A percentile compares a stretch with the other conserved stretches of the same genome.
Evolutionary conservation across 2,113 vertebrate genomes (phyloP).

Genomic region (Nannobrachium achirus): DNA sequence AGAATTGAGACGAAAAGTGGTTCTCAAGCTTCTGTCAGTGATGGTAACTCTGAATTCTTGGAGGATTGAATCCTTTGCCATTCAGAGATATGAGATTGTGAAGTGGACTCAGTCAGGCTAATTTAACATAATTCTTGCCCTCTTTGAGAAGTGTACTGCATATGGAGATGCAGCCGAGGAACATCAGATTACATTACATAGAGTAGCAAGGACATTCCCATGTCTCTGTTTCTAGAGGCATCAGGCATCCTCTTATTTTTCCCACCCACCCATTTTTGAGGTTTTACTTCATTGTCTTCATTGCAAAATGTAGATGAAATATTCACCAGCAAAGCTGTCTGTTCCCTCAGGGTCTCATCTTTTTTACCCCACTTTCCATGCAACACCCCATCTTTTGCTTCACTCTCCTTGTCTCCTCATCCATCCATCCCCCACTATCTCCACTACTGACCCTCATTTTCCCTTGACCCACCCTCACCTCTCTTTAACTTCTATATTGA

Average conservation of each 20-base stretch:
- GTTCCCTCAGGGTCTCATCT: slow-evolving; percentile 35
- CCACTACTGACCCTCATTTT: background rate
- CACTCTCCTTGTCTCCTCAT: background rate
- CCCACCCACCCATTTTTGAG: too few relatives aligned
- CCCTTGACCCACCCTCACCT: background rate
- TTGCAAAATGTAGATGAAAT: slow-evolving; percentile 58
- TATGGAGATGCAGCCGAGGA: background rate
- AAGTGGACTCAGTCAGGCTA: slow-evolving; percentile 18
- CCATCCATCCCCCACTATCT: background rate
- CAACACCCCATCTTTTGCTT: background rate
- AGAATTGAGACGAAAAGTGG: background rate
- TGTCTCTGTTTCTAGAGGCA: slow-evolving; percentile 30
- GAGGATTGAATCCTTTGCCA: slow-evolving; percentile 1
- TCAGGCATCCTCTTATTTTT: too few relatives aligned
- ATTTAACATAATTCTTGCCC: slow-evolving; percentile 42
- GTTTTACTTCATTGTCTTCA: too few relatives aligned
- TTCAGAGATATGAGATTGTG: slow-evolving; percentile 34
- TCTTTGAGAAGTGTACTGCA: slow-evolving; percentile 15
- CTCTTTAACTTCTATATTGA: background rate
- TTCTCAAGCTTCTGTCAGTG: background rate
- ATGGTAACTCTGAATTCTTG: background rate
- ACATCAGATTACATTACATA: background rate
- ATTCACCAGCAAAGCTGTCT: slow-evolving; percentile 65
- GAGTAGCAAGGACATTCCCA: slow-evolving; percentile 8
- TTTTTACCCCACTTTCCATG: background rate